Conservation (phyloP, 2,113 vertebrate species). For the Halcyon malimbica region DNA sequence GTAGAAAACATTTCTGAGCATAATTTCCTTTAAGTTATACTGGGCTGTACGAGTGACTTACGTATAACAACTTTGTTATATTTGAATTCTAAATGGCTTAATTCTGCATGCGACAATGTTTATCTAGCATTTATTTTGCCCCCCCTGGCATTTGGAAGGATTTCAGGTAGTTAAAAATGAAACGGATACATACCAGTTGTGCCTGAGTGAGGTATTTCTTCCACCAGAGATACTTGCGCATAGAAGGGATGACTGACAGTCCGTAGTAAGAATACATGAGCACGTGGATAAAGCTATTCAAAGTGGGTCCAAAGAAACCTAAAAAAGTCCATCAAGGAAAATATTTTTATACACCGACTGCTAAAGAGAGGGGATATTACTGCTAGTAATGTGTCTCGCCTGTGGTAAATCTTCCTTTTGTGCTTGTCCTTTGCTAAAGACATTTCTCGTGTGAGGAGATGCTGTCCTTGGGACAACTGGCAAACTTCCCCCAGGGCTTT, state of each 20-base stretch:
- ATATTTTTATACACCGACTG: neutral
- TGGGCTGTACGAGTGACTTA: neutral
- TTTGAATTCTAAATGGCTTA: neutral
- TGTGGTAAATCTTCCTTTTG: accelerated
- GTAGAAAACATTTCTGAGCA: neutral
- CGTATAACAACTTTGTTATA: neutral
- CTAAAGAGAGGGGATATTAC: neutral
- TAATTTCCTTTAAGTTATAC: neutral
- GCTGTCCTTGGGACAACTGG: neutral
- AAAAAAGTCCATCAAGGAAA: neutral
- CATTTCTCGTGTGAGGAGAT: neutral
- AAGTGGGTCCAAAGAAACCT: conserved; percentile 90
- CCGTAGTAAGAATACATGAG: conserved; percentile 91
- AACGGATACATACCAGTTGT: conserved; percentile 76
- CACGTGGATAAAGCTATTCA: conserved; percentile 91
- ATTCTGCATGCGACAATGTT: neutral
- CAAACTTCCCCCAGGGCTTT: neutral
- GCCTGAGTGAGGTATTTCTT: conserved; percentile 91
- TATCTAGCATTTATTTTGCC: neutral
- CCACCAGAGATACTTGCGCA: conserved; percentile 90
- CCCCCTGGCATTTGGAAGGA: neutral
- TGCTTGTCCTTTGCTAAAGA: neutral
- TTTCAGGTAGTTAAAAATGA: neutral
- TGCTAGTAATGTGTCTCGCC: neutral
- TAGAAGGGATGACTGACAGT: conserved; percentile 86